phyloP scores from a whole-genome alignment of 1,140 invertebrate genomes.

The Colletes gigas region DNA sequence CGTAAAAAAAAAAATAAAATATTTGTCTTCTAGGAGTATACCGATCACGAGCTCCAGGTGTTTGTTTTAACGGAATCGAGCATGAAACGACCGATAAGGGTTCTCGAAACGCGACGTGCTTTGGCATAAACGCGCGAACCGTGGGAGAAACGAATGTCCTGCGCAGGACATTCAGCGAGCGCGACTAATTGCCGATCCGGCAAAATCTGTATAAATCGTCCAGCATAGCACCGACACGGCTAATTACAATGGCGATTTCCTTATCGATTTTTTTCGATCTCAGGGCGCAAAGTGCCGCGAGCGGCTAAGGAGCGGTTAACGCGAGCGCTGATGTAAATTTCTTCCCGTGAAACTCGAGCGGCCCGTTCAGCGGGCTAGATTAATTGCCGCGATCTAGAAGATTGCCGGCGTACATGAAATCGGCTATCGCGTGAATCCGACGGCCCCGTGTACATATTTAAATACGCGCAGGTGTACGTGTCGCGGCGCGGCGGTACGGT shows the following conservation, averaged over 20 bases:
- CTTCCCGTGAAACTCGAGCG: constrained; percentile 60
- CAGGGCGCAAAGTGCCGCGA: constrained; percentile 2
- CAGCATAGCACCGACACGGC: constrained; percentile 8
- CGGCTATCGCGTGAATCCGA: constrained; percentile 62
- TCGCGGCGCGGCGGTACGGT: not conserved
- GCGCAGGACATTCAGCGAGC: constrained; percentile 7
- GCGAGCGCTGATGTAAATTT: constrained; percentile 60
- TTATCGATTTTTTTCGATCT: constrained; percentile 60
- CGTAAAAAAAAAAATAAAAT: too few species aligned
- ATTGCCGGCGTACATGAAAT: constrained; percentile 62
- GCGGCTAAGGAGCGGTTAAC: constrained; percentile 43
- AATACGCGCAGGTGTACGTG: constrained; percentile 7
- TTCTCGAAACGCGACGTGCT: not conserved
- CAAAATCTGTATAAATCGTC: constrained; percentile 51
- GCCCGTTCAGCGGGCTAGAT: constrained; percentile 49
- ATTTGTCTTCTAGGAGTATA: too few species aligned
- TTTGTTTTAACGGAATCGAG: too few species aligned
- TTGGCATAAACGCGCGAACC: not conserved
- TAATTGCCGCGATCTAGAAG: constrained; percentile 64
- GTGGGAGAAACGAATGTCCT: constrained; percentile 12
- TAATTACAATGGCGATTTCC: constrained; percentile 63
- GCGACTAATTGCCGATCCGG: constrained; percentile 48
- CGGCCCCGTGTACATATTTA: not conserved
- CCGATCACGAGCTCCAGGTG: too few species aligned
- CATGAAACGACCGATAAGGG: too few species aligned